Evolutionary conservation across 2,797 vertebrate species (phyloP).

Genomic region (Threskiornis aethiopicus): DNA sequence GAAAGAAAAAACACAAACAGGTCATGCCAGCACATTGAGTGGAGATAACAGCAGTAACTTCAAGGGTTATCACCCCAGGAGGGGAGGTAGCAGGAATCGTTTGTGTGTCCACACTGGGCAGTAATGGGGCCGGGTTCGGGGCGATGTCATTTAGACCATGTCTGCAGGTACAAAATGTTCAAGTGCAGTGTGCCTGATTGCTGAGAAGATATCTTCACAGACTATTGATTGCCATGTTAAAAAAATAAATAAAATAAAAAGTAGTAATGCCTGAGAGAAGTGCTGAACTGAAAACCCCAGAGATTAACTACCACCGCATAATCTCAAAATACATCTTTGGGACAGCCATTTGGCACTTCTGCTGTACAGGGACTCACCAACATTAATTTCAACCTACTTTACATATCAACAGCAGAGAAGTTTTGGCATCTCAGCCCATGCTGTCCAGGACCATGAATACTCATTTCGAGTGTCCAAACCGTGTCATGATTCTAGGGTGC

Average conservation of each 20-base stretch:
- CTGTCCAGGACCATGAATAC: not conserved
- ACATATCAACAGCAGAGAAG: not conserved
- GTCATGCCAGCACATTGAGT: not conserved
- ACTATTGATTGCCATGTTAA: rapidly evolving
- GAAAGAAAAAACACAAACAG: not conserved
- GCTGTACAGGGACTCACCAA: not conserved
- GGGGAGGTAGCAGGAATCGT: not conserved
- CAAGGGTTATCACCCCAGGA: not conserved
- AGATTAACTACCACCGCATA: not conserved
- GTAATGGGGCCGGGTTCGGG: not conserved
- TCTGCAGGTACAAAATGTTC: not conserved
- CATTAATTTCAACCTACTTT: not conserved
- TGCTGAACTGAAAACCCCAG: not conserved
- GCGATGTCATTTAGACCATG: rapidly evolving
- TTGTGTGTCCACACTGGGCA: not conserved
- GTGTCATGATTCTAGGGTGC: not conserved
- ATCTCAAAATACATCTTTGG: not conserved
- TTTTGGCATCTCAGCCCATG: not conserved
- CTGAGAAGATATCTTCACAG: not conserved
- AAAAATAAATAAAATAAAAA: not conserved
- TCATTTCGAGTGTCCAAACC: not conserved
- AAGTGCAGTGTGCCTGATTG: not conserved
- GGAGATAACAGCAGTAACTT: not conserved
- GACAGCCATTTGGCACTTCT: not conserved
- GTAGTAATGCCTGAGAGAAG: not conserved